Percentiles rank a stretch among this genome's conserved stretches.
phyloP scores from a whole-genome alignment of 2,797 vertebrate species.

The Tarsius wallacei region DNA sequence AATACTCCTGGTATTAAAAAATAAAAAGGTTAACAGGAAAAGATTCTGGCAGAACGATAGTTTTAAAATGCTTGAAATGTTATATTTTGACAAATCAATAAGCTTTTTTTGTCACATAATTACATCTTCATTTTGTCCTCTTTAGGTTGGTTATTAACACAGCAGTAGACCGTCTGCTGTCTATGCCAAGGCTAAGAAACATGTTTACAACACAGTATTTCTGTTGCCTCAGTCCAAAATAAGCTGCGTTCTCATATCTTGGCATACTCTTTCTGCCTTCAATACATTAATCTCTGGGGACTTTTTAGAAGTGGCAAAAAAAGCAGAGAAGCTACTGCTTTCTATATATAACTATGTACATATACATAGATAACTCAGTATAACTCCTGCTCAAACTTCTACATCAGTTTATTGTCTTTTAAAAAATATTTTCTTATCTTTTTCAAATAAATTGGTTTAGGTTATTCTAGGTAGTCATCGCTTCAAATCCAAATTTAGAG shows the following conservation, averaged over 20 bases:
- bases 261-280: slow-evolving; percentile 48
- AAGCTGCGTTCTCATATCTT: slow-evolving; percentile 17
- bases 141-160: slow-evolving; percentile 15
- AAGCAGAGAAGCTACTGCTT: slow-evolving; percentile 61
- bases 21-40: not conserved
- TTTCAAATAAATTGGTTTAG: slow-evolving; percentile 6
- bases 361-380: slow-evolving; percentile 58
- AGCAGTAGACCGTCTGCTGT: not conserved
- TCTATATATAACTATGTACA: not conserved
- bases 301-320: slow-evolving; percentile 59
- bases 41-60: not conserved
- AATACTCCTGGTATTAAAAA: not conserved
- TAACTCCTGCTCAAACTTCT: slow-evolving; percentile 49
- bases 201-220: slow-evolving; percentile 39
- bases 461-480: not conserved
- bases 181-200: slow-evolving; percentile 29
- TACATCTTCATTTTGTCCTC: slow-evolving; percentile 62
- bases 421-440: not conserved
- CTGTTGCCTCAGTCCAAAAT: slow-evolving; percentile 7
- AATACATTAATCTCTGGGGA: slow-evolving; percentile 67
- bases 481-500: not conserved
- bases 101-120: not conserved
- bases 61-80: not conserved
- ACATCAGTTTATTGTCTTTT: not conserved
- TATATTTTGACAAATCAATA: not conserved